Conservation (phyloP, 1,140 invertebrate species). For the Calliopsis andreniformis region DNA sequence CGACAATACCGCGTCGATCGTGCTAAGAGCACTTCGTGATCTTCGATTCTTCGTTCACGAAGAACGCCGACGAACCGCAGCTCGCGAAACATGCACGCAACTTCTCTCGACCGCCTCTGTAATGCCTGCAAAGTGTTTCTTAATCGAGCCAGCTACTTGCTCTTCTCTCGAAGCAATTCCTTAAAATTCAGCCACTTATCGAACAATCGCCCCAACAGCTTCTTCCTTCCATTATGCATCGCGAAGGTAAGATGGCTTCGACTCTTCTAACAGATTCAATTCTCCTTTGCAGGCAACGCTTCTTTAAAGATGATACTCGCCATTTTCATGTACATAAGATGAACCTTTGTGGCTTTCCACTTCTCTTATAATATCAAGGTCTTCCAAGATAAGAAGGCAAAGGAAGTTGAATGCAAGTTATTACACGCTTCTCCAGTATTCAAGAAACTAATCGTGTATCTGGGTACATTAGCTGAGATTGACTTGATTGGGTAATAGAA, state of each 20-base stretch:
- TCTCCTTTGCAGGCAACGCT: too few species aligned
- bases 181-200: conserved; percentile 7
- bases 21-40: conserved; percentile 12
- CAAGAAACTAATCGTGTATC: too few species aligned
- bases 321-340: too few species aligned
- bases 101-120: background rate
- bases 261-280: background rate
- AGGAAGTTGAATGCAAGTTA: too few species aligned
- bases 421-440: too few species aligned
- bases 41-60: background rate
- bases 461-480: too few species aligned
- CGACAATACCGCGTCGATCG: background rate
- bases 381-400: too few species aligned
- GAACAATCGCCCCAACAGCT: background rate
- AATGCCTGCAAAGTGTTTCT: conserved; percentile 20
- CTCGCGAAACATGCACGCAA: background rate
- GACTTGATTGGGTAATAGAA: too few species aligned
- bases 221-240: background rate
- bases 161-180: background rate
- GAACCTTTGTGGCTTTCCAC: too few species aligned
- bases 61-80: background rate
- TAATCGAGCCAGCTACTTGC: background rate
- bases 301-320: too few species aligned
- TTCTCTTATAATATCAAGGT: too few species aligned
- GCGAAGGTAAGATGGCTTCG: background rate